Conservation (phyloP, 2,797 vertebrate genomes). For the Cuniculus paca region DNA sequence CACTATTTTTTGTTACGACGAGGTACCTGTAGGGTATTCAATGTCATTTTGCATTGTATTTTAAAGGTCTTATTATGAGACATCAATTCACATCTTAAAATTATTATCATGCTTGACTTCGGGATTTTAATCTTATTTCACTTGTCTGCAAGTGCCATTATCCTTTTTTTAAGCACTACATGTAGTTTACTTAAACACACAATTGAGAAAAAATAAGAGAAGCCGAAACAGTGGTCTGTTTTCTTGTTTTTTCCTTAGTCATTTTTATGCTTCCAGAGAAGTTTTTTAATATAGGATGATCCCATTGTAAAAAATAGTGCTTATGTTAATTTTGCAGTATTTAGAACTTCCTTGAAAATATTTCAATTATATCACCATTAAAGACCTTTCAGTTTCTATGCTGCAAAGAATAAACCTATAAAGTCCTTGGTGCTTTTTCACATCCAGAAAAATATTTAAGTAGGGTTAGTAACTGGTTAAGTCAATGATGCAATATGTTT, state of each 20-base stretch:
- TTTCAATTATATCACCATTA: background rate
- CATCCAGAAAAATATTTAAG: slow-evolving; percentile 13
- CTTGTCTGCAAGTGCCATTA: background rate
- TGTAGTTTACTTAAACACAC: background rate
- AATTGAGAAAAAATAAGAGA: background rate
- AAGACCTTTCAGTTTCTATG: slow-evolving; percentile 7
- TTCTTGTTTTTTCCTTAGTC: background rate
- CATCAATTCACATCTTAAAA: background rate
- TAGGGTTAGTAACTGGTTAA: background rate
- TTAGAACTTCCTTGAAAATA: background rate
- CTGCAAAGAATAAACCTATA: background rate
- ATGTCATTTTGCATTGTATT: background rate
- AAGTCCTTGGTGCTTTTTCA: background rate
- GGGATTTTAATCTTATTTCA: background rate
- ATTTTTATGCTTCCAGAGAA: background rate
- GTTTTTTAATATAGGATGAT: background rate
- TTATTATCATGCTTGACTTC: background rate
- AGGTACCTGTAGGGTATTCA: background rate
- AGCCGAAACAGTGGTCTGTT: background rate
- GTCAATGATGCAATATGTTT: background rate
- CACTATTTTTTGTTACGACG: background rate
- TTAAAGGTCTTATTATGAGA: background rate
- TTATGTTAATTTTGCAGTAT: background rate
- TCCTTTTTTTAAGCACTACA: background rate
- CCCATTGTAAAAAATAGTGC: background rate